Evolutionary conservation across 2,113 vertebrate genomes (phyloP).

Genomic region (Trematocara macrostoma): DNA sequence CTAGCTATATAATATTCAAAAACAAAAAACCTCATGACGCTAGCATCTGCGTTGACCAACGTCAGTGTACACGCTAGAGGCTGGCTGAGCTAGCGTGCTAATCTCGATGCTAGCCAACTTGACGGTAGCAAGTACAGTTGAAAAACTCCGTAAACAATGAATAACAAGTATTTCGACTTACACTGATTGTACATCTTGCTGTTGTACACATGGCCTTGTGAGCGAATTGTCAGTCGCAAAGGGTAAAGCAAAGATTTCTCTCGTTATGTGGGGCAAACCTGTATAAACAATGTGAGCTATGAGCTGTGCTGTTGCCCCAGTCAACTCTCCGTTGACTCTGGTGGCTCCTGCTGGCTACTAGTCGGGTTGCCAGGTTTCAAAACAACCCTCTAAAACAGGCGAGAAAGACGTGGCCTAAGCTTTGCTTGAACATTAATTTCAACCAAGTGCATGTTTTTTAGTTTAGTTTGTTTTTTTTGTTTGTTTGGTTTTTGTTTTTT

Average conservation of each 20-base stretch:
- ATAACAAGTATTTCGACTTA: slow-evolving; percentile 41
- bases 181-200: neutral
- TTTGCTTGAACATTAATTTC: neutral
- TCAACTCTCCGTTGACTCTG: slow-evolving; percentile 14
- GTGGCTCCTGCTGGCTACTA: neutral
- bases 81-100: slow-evolving; percentile 42
- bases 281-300: neutral
- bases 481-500: neutral
- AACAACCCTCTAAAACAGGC: neutral
- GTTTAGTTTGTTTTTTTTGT: neutral
- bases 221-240: neutral
- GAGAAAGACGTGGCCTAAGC: neutral
- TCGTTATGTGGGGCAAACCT: neutral
- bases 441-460: neutral
- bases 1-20: slow-evolving; percentile 31
- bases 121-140: slow-evolving; percentile 44
- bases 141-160: slow-evolving; percentile 37
- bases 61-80: slow-evolving; percentile 40
- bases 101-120: slow-evolving; percentile 25
- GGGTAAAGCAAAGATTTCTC: neutral
- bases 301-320: slow-evolving; percentile 8
- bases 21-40: slow-evolving; percentile 47
- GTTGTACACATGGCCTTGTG: neutral
- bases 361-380: slow-evolving; percentile 57
- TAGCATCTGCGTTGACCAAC: slow-evolving; percentile 42